These are phyloP conservation scores for Coregonus sp. DNA, from an alignment of 2,797 vertebrate species.

Conservation along the genomic window DNA sequence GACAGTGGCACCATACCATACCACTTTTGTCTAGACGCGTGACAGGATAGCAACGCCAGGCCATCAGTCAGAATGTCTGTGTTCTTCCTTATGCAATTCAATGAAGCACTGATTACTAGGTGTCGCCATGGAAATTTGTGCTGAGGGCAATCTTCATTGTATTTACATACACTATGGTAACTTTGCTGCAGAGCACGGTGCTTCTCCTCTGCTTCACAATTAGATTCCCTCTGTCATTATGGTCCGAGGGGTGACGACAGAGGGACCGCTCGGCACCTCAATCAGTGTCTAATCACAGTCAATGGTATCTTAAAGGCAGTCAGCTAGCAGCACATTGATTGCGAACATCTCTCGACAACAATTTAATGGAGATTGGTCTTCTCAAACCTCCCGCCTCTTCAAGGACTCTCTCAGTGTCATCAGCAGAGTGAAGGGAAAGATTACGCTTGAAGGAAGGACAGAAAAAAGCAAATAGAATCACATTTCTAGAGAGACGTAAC, in stretches of 20 bases:
- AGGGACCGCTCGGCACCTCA: not conserved
- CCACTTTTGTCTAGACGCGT: too few species aligned
- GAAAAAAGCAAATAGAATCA: too few species aligned
- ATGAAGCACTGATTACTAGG: conserved; percentile 9
- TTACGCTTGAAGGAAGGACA: too few species aligned
- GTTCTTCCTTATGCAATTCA: not conserved
- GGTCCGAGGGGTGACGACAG: not conserved
- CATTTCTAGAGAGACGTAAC: too few species aligned
- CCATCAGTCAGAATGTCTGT: conserved; percentile 1
- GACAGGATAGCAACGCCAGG: not conserved
- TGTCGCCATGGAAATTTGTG: conserved; percentile 17
- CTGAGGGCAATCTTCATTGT: conserved; percentile 6
- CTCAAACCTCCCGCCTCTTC: conserved; percentile 3
- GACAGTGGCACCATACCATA: not conserved
- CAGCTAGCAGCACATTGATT: conserved; percentile 1
- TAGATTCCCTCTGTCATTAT: conserved; percentile 9
- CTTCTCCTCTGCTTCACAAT: conserved; percentile 4
- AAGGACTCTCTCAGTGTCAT: conserved; percentile 4
- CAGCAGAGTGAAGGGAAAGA: not conserved
- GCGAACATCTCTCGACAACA: conserved; percentile 1
- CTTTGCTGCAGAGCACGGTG: not conserved
- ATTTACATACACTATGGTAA: conserved; percentile 17
- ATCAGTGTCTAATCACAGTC: conserved; percentile 14
- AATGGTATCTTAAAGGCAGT: not conserved
- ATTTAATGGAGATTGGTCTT: conserved; percentile 9